Evolutionary conservation across 2,113 vertebrate species (phyloP), one percentile per base, ranked within the genome.

Genomic region (Chaetops frenatus): DNA sequence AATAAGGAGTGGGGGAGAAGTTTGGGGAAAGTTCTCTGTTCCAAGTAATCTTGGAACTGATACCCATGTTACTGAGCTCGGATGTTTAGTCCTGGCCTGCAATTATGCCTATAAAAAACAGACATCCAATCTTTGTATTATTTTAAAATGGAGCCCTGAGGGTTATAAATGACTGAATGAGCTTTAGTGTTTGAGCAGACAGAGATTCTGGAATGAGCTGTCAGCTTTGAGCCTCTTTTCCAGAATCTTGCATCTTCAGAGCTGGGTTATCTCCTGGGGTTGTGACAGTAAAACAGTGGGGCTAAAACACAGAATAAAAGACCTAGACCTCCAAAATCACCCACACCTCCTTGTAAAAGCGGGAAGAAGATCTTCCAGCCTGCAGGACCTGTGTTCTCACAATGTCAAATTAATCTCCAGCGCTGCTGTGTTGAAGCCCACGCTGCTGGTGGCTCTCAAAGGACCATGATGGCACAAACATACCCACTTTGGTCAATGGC

Each of bases 1-100:
- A 98, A 98, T 98, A 98, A 98, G 98, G 98, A 98, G 95, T 90
- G n/a, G 23, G 58, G 77, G 82, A 95, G 86, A 94, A 88, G 70
- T 81, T 76, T 87, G 70, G 96, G 60, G 74, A 92, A 94, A 94
- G 86, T 81, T 58, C 33, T 72, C 60, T 42, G 38, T 90, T 95
- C 96, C 95, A 96, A 93, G 77, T 71, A 42, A 86, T 90, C 69
- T 94, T 97, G 94, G 97, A 96, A 81, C 72, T 56, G 76, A 92
- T 85, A 73, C 33, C n/a, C 28, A 45, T 81, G 94, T 96, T 96
- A 65, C 95, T 94, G 85, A 92, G 91, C 44, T 94, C 11, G 81
- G 90, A 95, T 96, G 92, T 95, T 94, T 92, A 82, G 90, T 87
- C 77, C 93, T 94, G 97, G 86, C 86, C n/a, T 81, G 76, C 77